Percentiles rank a stretch among this genome's conserved stretches.
These are phyloP conservation scores for Montipora efflorescens DNA, from an alignment of 64 coral and sea anemone species.

Conservation along the genomic window DNA sequence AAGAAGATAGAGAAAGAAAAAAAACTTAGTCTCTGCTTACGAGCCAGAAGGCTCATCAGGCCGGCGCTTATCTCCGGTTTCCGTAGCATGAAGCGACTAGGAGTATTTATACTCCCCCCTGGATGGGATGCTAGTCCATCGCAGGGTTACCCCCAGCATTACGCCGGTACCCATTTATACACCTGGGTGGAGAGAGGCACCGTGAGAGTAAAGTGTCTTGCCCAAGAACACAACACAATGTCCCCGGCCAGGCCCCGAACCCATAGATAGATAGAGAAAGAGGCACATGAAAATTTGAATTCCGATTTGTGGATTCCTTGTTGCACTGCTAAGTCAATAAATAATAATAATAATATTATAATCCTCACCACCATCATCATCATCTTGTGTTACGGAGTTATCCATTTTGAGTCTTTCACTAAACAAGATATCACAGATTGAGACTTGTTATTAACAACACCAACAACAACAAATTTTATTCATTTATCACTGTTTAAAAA, in stretches of 20 bases:
- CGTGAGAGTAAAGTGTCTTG: too few species aligned
- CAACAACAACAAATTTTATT: not conserved
- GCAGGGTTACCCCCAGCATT: too few species aligned
- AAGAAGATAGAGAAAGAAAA: not conserved
- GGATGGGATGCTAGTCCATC: too few species aligned
- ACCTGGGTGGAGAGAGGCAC: too few species aligned
- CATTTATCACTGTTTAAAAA: not conserved
- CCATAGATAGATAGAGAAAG: not conserved
- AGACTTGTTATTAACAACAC: not conserved
- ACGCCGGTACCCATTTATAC: too few species aligned
- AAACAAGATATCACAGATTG: not conserved
- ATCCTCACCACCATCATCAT: constrained; percentile 69
- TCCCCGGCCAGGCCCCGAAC: too few species aligned
- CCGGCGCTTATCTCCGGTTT: too few species aligned
- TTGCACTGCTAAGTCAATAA: not conserved
- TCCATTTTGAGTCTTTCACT: constrained; percentile 91
- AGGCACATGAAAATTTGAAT: not conserved
- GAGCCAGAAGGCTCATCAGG: too few species aligned
- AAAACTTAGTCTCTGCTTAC: not conserved
- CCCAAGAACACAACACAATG: too few species aligned
- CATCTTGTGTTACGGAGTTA: constrained; percentile 61
- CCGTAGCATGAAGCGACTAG: too few species aligned
- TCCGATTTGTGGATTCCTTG: not conserved
- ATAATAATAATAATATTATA: too few species aligned
- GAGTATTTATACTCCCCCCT: too few species aligned